Percentiles rank a stretch among this genome's conserved stretches.
Evolutionary conservation across 2,797 vertebrate species (phyloP).

Genomic region (Bradypodion ventrale): DNA sequence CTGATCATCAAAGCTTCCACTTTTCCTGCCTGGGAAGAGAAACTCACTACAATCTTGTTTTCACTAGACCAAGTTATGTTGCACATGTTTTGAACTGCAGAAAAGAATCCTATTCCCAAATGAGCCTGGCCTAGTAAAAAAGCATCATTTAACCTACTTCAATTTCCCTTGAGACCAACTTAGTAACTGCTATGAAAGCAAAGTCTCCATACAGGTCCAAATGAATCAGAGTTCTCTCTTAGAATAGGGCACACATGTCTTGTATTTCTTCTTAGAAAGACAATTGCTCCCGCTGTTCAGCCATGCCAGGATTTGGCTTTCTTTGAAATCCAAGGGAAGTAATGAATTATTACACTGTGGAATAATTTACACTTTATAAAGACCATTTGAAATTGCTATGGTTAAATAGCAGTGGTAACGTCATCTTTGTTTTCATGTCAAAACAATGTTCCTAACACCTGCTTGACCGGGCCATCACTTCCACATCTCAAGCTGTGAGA

Average conservation of each 20-base stretch:
- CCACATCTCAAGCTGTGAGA: neutral
- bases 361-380: constrained; percentile 53
- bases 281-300: constrained; percentile 26
- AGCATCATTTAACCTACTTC: constrained; percentile 23
- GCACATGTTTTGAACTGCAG: neutral
- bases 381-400: constrained; percentile 50
- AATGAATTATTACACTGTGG: constrained; percentile 62
- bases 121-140: constrained; percentile 22
- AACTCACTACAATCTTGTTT: neutral
- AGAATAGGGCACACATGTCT: constrained; percentile 10
- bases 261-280: constrained; percentile 21
- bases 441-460: constrained; percentile 18
- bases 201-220: neutral
- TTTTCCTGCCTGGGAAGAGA: too few species aligned
- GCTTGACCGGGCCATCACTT: neutral
- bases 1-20: too few species aligned
- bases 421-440: neutral
- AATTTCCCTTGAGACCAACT: constrained; percentile 23
- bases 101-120: constrained; percentile 4
- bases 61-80: neutral
- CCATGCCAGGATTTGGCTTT: constrained; percentile 12
- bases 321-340: constrained; percentile 67
- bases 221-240: constrained; percentile 21
- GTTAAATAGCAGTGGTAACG: constrained; percentile 19
- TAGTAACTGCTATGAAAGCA: constrained; percentile 29